Base-by-base conservation (phyloP, 2,797 vertebrate genomes). In the Anguilla pacifica region DNA sequence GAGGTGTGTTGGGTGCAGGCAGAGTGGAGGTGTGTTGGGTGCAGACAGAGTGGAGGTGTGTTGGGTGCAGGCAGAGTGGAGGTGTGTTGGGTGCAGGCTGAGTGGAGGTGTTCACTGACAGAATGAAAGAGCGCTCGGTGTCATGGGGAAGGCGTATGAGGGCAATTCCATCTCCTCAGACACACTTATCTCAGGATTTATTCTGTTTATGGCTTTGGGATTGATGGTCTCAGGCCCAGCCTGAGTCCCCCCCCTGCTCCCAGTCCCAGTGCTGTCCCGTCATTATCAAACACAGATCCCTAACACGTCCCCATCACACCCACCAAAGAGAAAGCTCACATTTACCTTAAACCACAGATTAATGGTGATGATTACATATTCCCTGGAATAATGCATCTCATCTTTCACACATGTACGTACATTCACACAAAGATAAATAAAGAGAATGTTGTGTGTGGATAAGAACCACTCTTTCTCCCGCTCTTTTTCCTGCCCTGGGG, bases 101-200 rank as follows among this genome's bases (percentile, higher is more conserved):
- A 70, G 67, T 13, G 72, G 39, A 43, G 53, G 84, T 22, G 79
- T 86, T 61, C 22, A 25, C 55, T 83, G 86, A 87, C 86, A 87
- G 77, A 61, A 87, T 82, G 86, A 87, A 83, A 82, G 53, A 83
- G 53, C 39, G 6, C 31, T 31, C 74, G 15, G 31, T 61, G 74
- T 82, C 53, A 83, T 53, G 22, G 53, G 77, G 46, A 77, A 87
- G 86, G 53, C 86, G 39, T 87, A 39, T 49, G 39, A 87, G 86
- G 55, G 86, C 57, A 61, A 83, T 87, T 64, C 39, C 25, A 82
- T 61, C 86, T 59, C 86, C 53, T 64, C 86, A 87, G 51, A 87
- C 55, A 35, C 53, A 46, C 86, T 82, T 46, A 86, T 86, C 85
- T 46, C 61, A 28, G n/a, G 85, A 86, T 72, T 86, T 86, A 86